phyloP scores from a whole-genome alignment of 2,888 invertebrate species.

The Cephus spinipes region DNA sequence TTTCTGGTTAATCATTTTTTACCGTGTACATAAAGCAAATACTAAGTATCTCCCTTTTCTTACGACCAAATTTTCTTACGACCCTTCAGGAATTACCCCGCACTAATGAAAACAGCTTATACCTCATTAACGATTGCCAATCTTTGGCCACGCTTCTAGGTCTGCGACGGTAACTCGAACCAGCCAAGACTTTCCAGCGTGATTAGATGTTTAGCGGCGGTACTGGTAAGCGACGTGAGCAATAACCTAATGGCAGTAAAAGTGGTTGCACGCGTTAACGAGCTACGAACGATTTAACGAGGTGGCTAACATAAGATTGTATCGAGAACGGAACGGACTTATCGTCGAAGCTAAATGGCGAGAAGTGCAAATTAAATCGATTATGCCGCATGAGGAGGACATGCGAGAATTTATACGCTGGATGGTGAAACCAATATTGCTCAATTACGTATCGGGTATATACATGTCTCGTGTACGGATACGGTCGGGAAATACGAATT shows the following conservation, averaged over 20 bases:
- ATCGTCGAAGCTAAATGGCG: constrained; percentile 31
- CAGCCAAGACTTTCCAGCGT: not conserved
- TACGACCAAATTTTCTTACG: not conserved
- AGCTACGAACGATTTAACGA: constrained; percentile 44
- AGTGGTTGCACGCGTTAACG: constrained; percentile 42
- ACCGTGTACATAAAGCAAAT: not conserved
- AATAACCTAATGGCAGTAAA: constrained; percentile 3
- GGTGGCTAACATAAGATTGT: constrained; percentile 29
- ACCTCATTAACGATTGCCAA: not conserved
- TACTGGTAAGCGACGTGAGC: not conserved
- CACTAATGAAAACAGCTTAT: not conserved
- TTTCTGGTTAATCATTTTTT: not conserved
- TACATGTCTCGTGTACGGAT: not conserved
- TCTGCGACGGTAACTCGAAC: not conserved
- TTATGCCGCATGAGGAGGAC: not conserved
- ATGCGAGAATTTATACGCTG: not conserved
- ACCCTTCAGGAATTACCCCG: not conserved
- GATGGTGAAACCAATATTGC: not conserved
- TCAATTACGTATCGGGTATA: not conserved
- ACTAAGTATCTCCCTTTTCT: not conserved
- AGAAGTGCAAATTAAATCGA: not conserved
- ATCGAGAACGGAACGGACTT: constrained; percentile 42
- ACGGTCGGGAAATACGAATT: not conserved
- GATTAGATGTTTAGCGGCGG: not conserved
- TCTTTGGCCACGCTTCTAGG: not conserved